phyloP scores from a whole-genome alignment of 2,888 invertebrate species.

The Stomorhina lunata region DNA sequence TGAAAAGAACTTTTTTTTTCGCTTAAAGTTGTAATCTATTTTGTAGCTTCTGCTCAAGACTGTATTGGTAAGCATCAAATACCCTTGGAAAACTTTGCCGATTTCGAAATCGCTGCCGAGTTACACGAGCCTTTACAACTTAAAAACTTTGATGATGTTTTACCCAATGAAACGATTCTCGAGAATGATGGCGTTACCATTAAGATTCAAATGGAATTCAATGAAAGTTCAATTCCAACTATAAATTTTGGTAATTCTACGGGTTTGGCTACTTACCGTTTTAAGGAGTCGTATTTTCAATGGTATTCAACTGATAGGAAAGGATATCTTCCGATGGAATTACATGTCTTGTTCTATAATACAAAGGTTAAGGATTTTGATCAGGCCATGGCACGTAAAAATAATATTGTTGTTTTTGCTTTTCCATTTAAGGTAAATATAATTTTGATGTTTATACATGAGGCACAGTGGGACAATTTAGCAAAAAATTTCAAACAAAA shows the following conservation, averaged over 20 bases:
- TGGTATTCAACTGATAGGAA: background rate
- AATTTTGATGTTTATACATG: too few relatives aligned
- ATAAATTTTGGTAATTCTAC: background rate
- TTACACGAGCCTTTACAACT: background rate
- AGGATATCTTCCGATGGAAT: background rate
- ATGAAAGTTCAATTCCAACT: background rate
- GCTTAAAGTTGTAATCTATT: background rate
- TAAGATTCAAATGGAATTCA: background rate
- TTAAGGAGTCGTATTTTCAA: constrained; percentile 18
- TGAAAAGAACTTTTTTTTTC: too few relatives aligned
- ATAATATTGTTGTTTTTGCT: constrained; percentile 23
- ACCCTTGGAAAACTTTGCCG: background rate
- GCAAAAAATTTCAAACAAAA: too few relatives aligned
- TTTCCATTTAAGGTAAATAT: background rate
- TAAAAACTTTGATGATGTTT: background rate
- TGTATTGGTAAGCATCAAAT: constrained; percentile 40
- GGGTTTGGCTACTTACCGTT: constrained; percentile 11
- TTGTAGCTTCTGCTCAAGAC: background rate
- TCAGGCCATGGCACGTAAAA: background rate
- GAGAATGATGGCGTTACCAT: constrained; percentile 15
- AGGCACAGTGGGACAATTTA: too few relatives aligned
- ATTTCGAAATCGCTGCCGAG: background rate
- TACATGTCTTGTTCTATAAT: constrained; percentile 34
- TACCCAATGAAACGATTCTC: background rate
- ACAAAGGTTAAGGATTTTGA: background rate